Evolutionary conservation across 2,797 vertebrate genomes (phyloP), one percentile per base, ranked within the genome.

Genomic region (Champsocephalus esox): DNA sequence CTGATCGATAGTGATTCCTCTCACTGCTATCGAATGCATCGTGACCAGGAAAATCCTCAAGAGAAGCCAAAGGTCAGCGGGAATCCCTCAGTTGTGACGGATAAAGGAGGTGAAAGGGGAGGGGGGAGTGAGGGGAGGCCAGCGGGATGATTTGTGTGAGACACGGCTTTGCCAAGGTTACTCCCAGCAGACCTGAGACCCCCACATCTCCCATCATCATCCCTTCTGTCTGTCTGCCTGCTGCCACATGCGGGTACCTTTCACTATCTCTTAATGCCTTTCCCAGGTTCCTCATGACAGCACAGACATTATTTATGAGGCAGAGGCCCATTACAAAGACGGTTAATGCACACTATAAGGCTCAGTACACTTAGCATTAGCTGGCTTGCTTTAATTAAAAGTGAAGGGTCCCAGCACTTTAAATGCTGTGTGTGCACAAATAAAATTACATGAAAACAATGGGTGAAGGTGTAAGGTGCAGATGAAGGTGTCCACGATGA

Each of bases 241-340:
- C 82, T 68, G 76, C 52, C 69, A 77, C 80, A 77, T 64, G 67
- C 60, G 14, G 79, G 82, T 80, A 70, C 75, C 75, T 79, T 84
- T 88, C 86, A 76, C 77, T 73, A 80, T 83, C 84, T 92, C 75
- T 73, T 89, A 91, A 91, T 92, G 87, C 88, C 70, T 87, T 91
- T 92, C 83, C 83, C 72, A 70, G 79, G 86, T 91, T 89, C 77
- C 66, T 80, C 70, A 71, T 86, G 87, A 89, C 88, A 88, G 81
- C 66, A 45, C 56, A 84, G 75, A 38, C 70, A 91, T 94, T 92
- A 92, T 91, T 94, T 85, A 93, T 89, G 82, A 91, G 73, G 66
- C 3, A 17, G 65, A 79, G 84, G 70, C 66, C 82, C 28, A 19
- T 88, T 82, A 86, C 73, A 87, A 84, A 87, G 61, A 75, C 77